Evolutionary conservation across 2,797 vertebrate species (phyloP), one percentile per base, ranked within the genome.

Genomic region (Gastrophryne carolinensis): DNA sequence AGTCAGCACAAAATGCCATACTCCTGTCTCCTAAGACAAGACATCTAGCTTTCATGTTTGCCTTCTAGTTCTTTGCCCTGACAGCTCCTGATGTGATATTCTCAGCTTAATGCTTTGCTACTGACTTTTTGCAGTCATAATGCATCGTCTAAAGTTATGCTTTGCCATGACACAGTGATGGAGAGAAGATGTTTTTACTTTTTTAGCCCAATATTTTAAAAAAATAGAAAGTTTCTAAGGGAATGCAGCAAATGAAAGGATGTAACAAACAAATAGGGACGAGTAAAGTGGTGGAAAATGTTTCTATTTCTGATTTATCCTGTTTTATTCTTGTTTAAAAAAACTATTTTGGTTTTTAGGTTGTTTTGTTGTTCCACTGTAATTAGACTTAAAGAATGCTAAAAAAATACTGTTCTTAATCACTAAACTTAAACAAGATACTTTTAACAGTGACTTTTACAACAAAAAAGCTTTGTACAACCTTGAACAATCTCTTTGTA

Each of bases 91-190:
- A 77, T 77, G 67, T 41, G 50, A 71, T 71, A 64, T 56, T 77
- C 75, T 65, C 67, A 71, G 75, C 75, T 71, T 77, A 67, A 63
- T 65, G 60, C 60, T 71, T 65, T 52, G 71, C 60, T 71, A 77
- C 65, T 71, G 75, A 67, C 60, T 77, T 77, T n/a, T 67, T 71
- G 67, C 67, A 77, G 75, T 77, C 58, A 71, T 29, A 77, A 71
- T 65, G 30, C 67, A 77, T 72, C 35, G 71, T 71, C 44, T 77
- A 64, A 77, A 57, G 58, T 50, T 71, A 77, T 64, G 29, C 27
- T 50, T 54, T 34, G 27, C 49, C 23, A 6, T 2, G 26, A 23
- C 58, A 65, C 23, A 56, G 21, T 77, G 67, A 72, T 71, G 75
- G 75, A 77, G 64, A 77, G 60, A 77, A 71, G 60, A 76, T 70